These are phyloP conservation scores for Andrena flavipes DNA, from an alignment of 2,888 invertebrate genomes.

Conservation along the genomic window DNA sequence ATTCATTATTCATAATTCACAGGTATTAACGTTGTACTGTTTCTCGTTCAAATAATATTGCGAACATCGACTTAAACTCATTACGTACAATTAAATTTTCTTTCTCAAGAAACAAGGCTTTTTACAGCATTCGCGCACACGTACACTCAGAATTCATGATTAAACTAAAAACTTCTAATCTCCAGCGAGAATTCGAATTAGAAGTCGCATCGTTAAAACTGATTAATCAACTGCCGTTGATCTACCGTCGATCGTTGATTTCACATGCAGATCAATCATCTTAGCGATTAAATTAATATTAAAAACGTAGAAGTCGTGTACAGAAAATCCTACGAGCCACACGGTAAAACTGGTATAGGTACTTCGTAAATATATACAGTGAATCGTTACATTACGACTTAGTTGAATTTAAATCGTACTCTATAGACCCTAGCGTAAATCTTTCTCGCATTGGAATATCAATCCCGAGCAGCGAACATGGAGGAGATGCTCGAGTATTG, in stretches of 20 bases:
- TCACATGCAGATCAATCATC: background rate
- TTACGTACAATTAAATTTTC: constrained; percentile 35
- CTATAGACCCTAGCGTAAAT: constrained; percentile 34
- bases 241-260: constrained; percentile 4
- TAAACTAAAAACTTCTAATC: constrained; percentile 14
- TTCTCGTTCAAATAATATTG: constrained; percentile 22
- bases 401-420: constrained; percentile 35
- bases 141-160: background rate
- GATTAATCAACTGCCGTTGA: constrained; percentile 14
- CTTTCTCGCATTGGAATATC: constrained; percentile 41
- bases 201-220: background rate
- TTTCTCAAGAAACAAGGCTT: constrained; percentile 11
- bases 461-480: constrained; percentile 43
- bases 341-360: constrained; percentile 47
- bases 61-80: constrained; percentile 14
- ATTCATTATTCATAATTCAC: constrained; percentile 11
- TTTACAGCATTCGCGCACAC: background rate
- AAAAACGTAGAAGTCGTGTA: constrained; percentile 28
- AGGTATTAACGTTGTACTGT: constrained; percentile 46
- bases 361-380: constrained; percentile 56
- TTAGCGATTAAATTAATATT: constrained; percentile 30
- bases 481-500: constrained; percentile 35
- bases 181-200: constrained; percentile 8
- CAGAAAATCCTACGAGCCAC: constrained; percentile 32
- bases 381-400: constrained; percentile 20